These are phyloP conservation scores for Melanotus villosus DNA, from an alignment of 2,888 invertebrate genomes.

Conservation along the genomic window DNA sequence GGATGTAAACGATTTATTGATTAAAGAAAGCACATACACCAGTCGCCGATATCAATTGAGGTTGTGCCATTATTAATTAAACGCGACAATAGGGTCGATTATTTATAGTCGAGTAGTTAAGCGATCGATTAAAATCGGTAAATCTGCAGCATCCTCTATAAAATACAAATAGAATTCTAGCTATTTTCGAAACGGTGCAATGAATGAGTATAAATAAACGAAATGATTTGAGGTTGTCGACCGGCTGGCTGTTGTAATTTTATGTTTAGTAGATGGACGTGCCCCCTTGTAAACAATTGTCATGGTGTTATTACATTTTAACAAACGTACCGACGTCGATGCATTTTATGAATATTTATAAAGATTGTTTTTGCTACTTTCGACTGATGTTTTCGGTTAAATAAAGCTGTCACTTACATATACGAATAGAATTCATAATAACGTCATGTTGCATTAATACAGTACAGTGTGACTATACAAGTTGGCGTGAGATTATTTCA, in stretches of 20 bases:
- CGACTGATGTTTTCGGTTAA: background rate
- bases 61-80: background rate
- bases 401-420: constrained; percentile 4
- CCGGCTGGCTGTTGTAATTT: constrained; percentile 33
- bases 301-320: constrained; percentile 20
- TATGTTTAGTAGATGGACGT: constrained; percentile 24
- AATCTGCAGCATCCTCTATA: constrained; percentile 30
- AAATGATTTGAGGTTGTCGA: constrained; percentile 40
- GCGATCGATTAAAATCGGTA: constrained; percentile 25
- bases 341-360: constrained; percentile 26
- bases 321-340: constrained; percentile 2
- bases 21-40: too few relatives aligned
- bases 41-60: background rate
- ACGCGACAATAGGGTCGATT: background rate
- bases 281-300: constrained; percentile 25
- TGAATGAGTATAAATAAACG: constrained; percentile 38
- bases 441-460: constrained; percentile 2
- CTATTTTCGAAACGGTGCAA: constrained; percentile 33
- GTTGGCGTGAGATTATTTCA: constrained; percentile 16
- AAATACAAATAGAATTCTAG: constrained; percentile 34
- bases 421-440: background rate
- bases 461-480: constrained; percentile 2
- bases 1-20: too few relatives aligned
- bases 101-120: background rate
- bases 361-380: constrained; percentile 1